Evolutionary conservation across 2,113 vertebrate species (phyloP).

Genomic region (Dromaius novaehollandiae): DNA sequence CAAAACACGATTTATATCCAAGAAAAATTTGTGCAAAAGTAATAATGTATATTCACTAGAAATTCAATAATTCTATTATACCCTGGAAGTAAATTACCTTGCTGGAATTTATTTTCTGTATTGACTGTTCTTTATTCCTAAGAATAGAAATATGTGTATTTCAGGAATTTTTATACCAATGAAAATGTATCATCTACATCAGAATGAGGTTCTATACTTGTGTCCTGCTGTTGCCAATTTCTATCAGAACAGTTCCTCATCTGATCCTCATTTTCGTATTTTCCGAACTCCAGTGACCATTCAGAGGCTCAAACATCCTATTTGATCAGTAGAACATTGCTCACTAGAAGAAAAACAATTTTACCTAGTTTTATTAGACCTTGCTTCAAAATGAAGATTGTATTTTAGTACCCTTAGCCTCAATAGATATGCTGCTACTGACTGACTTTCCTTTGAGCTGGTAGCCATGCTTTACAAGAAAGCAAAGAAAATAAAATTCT

Average conservation of each 20-base stretch:
- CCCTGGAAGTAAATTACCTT: slow-evolving; percentile 12
- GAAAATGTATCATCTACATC: slow-evolving; percentile 23
- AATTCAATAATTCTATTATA: slow-evolving; percentile 36
- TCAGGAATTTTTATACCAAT: slow-evolving; percentile 22
- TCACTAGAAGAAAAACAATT: background rate
- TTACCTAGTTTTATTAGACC: background rate
- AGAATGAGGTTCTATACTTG: slow-evolving; percentile 1
- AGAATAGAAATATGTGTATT: slow-evolving; percentile 15
- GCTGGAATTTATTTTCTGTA: slow-evolving; percentile 40
- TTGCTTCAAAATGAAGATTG: background rate
- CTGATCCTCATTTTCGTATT: slow-evolving; percentile 23
- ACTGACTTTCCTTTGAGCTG: background rate
- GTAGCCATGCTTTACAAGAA: background rate
- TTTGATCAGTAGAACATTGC: background rate
- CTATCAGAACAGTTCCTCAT: slow-evolving; percentile 15
- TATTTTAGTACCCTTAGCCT: background rate
- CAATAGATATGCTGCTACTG: background rate
- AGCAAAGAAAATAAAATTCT: background rate
- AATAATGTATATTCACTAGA: background rate
- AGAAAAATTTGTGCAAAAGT: background rate
- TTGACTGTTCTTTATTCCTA: slow-evolving; percentile 31
- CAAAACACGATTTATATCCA: background rate
- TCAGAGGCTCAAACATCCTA: background rate
- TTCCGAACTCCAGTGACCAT: background rate
- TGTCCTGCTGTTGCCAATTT: slow-evolving; percentile 44